Base-by-base conservation (phyloP, 2,888 invertebrate species). In the Aquatica leii region DNA sequence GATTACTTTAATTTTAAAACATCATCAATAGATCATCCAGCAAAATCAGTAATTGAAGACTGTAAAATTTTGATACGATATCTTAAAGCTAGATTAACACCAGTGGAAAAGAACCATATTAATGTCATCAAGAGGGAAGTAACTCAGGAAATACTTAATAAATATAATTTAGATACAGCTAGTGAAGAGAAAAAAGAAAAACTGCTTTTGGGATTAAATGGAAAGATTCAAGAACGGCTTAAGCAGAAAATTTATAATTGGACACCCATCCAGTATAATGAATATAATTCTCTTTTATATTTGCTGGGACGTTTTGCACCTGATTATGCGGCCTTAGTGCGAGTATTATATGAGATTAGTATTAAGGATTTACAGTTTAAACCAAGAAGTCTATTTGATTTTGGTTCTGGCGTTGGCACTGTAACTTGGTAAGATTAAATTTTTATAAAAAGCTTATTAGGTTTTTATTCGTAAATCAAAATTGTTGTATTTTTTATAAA, bases 401-500 rank as follows among this genome's bases (percentile, higher is more conserved):
- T 94, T 80, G 98, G 97, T 0, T 94, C 96, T 3, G 98, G 98
- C 0, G 82, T 94, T 2, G 97, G 96, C 0, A 91, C 93, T 0
- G 92, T 89, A 0, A 87, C 90, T 56, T 96, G 96, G 96, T 80
- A 73, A 67, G 31, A 14, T 24, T 14, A 35, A n/a, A 8, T 51
- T 17, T 48, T 24, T 15, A n/a, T n/a, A n/a, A n/a, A n/a, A n/a
- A n/a, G n/a, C n/a, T 12, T 31, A 6, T 6, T 31, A 31, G 6
- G 9, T 6, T 31, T 31, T 31, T 5, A 31, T 31, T 31, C n/a
- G n/a, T n/a, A n/a, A n/a, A n/a, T n/a, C n/a, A n/a, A n/a, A n/a
- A n/a, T n/a, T n/a, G n/a, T n/a, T n/a, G n/a, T n/a, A n/a, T n/a
- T n/a, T n/a, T n/a, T n/a, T n/a, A n/a, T n/a, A n/a, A n/a, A n/a